These are phyloP conservation scores for Australoheros scitulus DNA, from an alignment of 2,113 vertebrate species.

Conservation along the genomic window DNA sequence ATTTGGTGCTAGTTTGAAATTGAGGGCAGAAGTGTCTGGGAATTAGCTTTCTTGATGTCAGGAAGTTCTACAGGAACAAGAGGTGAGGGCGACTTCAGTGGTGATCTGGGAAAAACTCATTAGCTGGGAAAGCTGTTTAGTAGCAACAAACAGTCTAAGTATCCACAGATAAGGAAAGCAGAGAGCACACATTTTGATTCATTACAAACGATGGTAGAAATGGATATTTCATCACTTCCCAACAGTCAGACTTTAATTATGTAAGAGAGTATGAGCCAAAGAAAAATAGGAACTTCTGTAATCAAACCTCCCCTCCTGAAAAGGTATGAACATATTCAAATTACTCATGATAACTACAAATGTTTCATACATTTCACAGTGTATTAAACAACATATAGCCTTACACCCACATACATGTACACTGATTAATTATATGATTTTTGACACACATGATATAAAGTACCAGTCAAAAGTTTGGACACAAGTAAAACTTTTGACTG, in stretches of 20 bases:
- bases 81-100: conserved; percentile 16
- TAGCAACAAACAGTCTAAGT: background rate
- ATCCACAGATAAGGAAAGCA: background rate
- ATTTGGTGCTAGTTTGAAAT: conserved; percentile 57
- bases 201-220: background rate
- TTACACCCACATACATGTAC: background rate
- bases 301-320: background rate
- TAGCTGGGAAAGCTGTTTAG: conserved; percentile 24
- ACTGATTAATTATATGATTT: no score
- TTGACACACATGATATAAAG: no score
- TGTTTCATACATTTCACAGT: background rate
- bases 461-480: no score
- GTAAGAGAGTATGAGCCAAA: background rate
- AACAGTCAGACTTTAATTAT: background rate
- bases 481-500: no score
- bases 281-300: background rate
- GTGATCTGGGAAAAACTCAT: conserved; percentile 25
- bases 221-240: background rate
- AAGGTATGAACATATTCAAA: background rate
- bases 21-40: conserved; percentile 34
- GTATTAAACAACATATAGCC: background rate
- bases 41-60: conserved; percentile 40
- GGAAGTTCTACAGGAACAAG: conserved; percentile 24
- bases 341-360: background rate
- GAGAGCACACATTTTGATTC: conserved; percentile 6